A percentile compares a stretch with the other conserved stretches of the same genome.
These are phyloP conservation scores for Choreutis nemorana DNA, from an alignment of 2,888 invertebrate genomes.

Conservation along the genomic window DNA sequence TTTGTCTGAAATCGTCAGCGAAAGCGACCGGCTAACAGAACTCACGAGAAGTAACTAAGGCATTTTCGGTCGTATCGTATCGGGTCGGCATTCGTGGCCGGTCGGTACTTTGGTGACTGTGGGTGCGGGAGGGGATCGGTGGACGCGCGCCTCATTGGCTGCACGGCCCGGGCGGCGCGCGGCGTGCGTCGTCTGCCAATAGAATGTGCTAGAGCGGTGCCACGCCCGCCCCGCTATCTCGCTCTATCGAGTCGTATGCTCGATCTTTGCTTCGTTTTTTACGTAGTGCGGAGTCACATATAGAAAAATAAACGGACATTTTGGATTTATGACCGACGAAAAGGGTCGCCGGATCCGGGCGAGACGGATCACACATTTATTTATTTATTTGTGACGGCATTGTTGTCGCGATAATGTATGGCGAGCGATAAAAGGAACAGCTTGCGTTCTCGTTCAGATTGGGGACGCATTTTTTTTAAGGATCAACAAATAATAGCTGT, in stretches of 20 bases:
- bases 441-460: slow-evolving; percentile 33
- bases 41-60: slow-evolving; percentile 64
- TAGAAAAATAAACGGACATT: slow-evolving; percentile 65
- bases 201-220: slow-evolving; percentile 30
- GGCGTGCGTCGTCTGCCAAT: slow-evolving; percentile 38
- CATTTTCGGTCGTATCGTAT: slow-evolving; percentile 63
- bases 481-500: no score
- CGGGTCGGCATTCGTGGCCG: slow-evolving; percentile 61
- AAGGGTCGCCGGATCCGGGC: slow-evolving; percentile 59
- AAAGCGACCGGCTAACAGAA: slow-evolving; percentile 47
- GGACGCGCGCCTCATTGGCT: slow-evolving; percentile 31
- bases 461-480: no score
- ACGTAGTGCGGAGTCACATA: slow-evolving; percentile 38
- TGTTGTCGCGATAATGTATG: slow-evolving; percentile 47
- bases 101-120: slow-evolving; percentile 49
- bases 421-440: slow-evolving; percentile 54
- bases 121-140: slow-evolving; percentile 39
- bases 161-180: slow-evolving; percentile 42
- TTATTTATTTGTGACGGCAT: slow-evolving; percentile 48
- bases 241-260: slow-evolving; percentile 31
- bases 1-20: slow-evolving; percentile 33
- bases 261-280: slow-evolving; percentile 51
- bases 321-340: slow-evolving; percentile 44
- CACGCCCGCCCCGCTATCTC: slow-evolving; percentile 53
- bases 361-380: slow-evolving; percentile 36